phyloP scores from a whole-genome alignment of 2,888 invertebrate genomes.

The Rhagonycha lutea region DNA sequence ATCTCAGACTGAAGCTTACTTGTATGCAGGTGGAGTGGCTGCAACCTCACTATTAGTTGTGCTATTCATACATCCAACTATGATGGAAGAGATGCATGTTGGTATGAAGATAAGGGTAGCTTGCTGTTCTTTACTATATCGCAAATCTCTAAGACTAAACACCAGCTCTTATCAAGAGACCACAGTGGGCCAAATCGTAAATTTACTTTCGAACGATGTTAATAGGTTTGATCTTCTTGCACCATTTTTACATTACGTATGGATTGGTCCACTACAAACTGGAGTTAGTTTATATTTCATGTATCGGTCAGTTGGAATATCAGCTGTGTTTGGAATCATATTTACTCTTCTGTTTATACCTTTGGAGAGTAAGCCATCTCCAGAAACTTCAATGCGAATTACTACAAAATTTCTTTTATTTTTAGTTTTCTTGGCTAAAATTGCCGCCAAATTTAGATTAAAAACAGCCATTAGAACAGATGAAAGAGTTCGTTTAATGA shows the following conservation, averaged over 20 bases:
- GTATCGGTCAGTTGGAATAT: constrained; percentile 59
- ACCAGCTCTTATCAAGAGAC: constrained; percentile 76
- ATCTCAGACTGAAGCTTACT: constrained; percentile 59
- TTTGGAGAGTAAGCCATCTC: constrained; percentile 54
- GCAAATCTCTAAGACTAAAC: constrained; percentile 72
- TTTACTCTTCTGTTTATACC: constrained; percentile 58
- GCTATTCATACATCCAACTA: constrained; percentile 63
- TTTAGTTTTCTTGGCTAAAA: constrained; percentile 34
- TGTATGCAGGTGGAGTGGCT: constrained; percentile 31
- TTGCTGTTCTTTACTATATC: constrained; percentile 72
- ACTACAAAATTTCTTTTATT: constrained; percentile 17
- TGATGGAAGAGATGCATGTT: constrained; percentile 60
- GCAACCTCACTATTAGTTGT: constrained; percentile 23
- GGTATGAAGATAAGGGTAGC: constrained; percentile 77
- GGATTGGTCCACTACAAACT: constrained; percentile 78
- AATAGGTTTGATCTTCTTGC: constrained; percentile 76
- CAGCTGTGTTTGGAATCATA: constrained; percentile 64
- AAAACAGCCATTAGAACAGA: constrained; percentile 59
- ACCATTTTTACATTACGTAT: constrained; percentile 72
- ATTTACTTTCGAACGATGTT: constrained; percentile 83
- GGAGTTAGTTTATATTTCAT: constrained; percentile 63
- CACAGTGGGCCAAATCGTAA: constrained; percentile 80
- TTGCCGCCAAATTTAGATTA: constrained; percentile 41
- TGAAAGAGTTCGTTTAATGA: constrained; percentile 68
- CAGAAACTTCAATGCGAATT: not conserved